phyloP scores from a whole-genome alignment of 2,113 vertebrate species.

The Proterorhinus semilunaris region DNA sequence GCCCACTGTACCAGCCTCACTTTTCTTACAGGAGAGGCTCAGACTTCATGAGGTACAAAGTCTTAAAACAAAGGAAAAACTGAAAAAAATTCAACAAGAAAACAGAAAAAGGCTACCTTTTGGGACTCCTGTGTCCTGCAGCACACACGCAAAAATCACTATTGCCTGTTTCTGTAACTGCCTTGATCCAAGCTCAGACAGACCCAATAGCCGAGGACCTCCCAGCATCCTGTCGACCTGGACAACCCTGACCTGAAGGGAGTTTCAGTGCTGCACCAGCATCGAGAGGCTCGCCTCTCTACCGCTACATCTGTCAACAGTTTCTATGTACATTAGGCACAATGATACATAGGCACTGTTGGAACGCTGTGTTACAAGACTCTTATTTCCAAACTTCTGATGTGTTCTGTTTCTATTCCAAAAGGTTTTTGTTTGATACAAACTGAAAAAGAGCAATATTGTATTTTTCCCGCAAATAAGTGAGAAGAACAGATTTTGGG shows the following conservation, averaged over 20 bases:
- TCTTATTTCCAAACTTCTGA: constrained; percentile 65
- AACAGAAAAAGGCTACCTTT: constrained; percentile 67
- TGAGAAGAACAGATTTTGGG: constrained; percentile 54
- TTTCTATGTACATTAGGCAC: constrained; percentile 37
- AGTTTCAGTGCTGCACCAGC: constrained; percentile 76
- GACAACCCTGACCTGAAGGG: constrained; percentile 61
- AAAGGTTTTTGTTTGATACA: constrained; percentile 58
- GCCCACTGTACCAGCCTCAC: constrained; percentile 67
- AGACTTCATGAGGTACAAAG: constrained; percentile 73
- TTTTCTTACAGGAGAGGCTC: constrained; percentile 46
- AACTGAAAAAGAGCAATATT: constrained; percentile 72
- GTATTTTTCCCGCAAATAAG: constrained; percentile 69
- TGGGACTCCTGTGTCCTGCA: constrained; percentile 66
- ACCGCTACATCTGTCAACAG: constrained; percentile 62
- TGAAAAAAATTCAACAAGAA: constrained; percentile 11
- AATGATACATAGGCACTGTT: constrained; percentile 33
- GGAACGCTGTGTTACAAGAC: constrained; percentile 57
- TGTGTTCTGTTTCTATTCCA: constrained; percentile 55
- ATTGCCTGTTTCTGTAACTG: constrained; percentile 80
- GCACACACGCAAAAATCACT: constrained; percentile 77
- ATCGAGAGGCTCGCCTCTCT: constrained; percentile 68
- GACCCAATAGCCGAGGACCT: constrained; percentile 73
- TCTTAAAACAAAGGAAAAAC: constrained; percentile 59
- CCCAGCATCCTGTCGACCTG: constrained; percentile 65
- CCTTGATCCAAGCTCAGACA: constrained; percentile 77